Evolutionary conservation across 2,113 vertebrate genomes (phyloP).

Genomic region (Sigmodon hispidus): DNA sequence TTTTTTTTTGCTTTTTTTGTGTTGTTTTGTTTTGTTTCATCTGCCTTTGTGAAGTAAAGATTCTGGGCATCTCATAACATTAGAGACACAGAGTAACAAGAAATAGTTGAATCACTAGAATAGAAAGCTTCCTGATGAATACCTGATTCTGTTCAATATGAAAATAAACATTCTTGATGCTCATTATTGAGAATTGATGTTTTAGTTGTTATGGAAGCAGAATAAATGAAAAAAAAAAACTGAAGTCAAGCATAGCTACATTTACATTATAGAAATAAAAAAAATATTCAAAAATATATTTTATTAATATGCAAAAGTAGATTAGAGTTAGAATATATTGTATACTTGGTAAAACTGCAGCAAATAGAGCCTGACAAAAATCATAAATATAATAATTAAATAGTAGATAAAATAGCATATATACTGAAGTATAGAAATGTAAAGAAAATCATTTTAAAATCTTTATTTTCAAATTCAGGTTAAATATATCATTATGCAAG

Average conservation of each 20-base stretch:
- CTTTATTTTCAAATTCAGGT: background rate
- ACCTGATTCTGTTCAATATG: background rate
- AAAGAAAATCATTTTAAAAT: slow-evolving; percentile 1
- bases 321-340: background rate
- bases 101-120: background rate
- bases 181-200: background rate
- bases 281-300: background rate
- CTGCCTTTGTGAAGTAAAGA: background rate
- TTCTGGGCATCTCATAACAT: background rate
- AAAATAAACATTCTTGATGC: slow-evolving; percentile 18
- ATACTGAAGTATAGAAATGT: background rate
- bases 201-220: background rate
- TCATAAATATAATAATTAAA: background rate
- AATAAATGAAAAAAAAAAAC: slow-evolving; percentile 39
- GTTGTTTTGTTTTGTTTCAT: background rate
- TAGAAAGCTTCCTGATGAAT: background rate
- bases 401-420: background rate
- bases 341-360: background rate
- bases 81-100: background rate
- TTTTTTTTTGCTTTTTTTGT: background rate
- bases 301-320: background rate
- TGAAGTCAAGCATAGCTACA: background rate
- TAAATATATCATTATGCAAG: background rate
- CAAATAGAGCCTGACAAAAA: background rate
- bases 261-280: background rate